Percentiles rank a stretch among this genome's conserved stretches.
phyloP scores from a whole-genome alignment of 2,113 vertebrate species.

The Bubo blakistoni region DNA sequence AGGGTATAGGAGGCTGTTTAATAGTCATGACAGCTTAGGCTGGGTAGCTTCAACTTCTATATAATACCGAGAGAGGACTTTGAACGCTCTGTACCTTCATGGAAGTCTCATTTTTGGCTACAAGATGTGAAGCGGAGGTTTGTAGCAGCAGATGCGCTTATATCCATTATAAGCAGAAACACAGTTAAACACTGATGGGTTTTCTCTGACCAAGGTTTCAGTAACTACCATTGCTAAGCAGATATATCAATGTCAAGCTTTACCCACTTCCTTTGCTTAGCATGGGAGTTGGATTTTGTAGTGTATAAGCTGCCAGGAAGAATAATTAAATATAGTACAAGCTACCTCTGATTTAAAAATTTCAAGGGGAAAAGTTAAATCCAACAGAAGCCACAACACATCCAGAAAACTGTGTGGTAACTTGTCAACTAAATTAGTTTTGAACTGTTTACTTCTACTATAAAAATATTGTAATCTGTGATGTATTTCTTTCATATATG shows the following conservation, averaged over 20 bases:
- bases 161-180: background rate
- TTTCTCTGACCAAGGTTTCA: background rate
- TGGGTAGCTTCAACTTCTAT: background rate
- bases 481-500: conserved; percentile 8
- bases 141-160: background rate
- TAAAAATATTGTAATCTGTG: background rate
- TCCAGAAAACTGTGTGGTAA: background rate
- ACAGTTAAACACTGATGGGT: background rate
- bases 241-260: background rate
- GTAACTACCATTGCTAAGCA: background rate
- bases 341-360: conserved; percentile 28
- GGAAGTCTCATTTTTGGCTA: background rate
- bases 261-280: background rate
- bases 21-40: background rate
- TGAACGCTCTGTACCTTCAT: background rate
- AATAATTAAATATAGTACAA: conserved; percentile 7
- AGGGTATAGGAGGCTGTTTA: background rate
- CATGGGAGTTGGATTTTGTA: background rate
- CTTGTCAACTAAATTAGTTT: conserved; percentile 5
- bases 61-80: background rate
- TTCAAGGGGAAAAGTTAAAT: background rate
- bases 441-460: background rate
- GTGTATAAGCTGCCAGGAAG: background rate
- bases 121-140: background rate
- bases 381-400: background rate